A percentile compares a stretch with the other conserved stretches of the same genome.
phyloP scores from a whole-genome alignment of 2,113 vertebrate genomes.

The Pheucticus melanocephalus region DNA sequence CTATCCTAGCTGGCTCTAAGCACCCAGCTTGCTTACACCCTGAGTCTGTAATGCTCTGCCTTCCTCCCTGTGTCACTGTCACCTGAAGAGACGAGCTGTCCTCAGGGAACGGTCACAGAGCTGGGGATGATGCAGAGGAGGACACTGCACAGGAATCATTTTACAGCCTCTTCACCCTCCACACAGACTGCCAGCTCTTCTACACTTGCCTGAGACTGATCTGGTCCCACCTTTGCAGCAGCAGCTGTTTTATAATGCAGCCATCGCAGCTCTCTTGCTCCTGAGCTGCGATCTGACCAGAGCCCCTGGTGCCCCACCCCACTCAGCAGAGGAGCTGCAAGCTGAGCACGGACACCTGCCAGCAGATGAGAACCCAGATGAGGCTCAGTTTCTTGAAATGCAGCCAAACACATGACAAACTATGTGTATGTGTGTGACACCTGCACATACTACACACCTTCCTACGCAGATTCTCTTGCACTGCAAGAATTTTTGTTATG shows the following conservation, averaged over 20 bases:
- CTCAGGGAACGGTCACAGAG: background rate
- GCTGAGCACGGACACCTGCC: background rate
- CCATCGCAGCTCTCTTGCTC: background rate
- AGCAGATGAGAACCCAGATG: background rate
- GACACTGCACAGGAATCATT: background rate
- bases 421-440: accelerated
- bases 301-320: background rate
- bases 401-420: background rate
- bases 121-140: background rate
- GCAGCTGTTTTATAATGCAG: background rate
- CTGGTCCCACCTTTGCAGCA: background rate
- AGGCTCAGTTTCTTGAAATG: background rate
- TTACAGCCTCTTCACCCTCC: background rate
- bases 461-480: background rate
- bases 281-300: background rate
- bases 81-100: background rate
- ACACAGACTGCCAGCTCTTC: background rate
- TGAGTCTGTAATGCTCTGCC: background rate
- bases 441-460: background rate
- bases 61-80: background rate
- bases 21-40: background rate
- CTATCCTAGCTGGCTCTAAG: background rate
- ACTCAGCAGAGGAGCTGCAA: background rate
- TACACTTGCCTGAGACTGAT: background rate
- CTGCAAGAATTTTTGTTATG: background rate